phyloP scores from a whole-genome alignment of 2,888 invertebrate genomes.

The Opisthograptis luteolata region DNA sequence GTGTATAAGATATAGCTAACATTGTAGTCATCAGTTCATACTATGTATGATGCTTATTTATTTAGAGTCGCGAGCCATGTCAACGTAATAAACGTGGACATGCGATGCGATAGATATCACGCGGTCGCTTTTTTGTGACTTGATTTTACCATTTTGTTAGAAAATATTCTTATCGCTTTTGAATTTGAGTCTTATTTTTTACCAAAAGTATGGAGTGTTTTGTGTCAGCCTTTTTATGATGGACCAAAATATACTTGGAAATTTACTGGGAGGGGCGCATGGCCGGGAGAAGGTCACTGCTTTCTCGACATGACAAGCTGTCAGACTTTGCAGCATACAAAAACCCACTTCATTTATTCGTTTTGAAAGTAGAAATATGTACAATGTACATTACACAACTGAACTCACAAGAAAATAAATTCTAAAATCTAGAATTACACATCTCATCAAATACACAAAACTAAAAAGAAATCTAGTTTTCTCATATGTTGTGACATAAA shows the following conservation, averaged over 20 bases:
- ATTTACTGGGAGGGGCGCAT: too few species aligned
- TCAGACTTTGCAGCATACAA: conserved; percentile 7
- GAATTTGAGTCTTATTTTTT: too few species aligned
- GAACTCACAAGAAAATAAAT: conserved; percentile 20
- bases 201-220: too few species aligned
- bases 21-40: too few species aligned
- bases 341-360: conserved; percentile 6
- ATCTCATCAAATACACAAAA: conserved; percentile 34
- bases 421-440: conserved; percentile 22
- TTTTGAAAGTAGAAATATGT: conserved; percentile 5
- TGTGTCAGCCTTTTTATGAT: not conserved
- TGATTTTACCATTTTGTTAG: not conserved
- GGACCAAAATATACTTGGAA: too few species aligned
- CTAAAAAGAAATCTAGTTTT: conserved; percentile 19
- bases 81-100: conserved; percentile 18
- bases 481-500: conserved; percentile 33
- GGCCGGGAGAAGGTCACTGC: conserved; percentile 10
- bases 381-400: conserved; percentile 18
- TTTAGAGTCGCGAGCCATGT: conserved; percentile 24
- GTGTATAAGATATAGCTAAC: too few species aligned
- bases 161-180: too few species aligned
- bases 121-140: conserved; percentile 22
- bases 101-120: conserved; percentile 34
- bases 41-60: conserved; percentile 34
- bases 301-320: conserved; percentile 15